Conservation (phyloP, 2,888 invertebrate genomes). For the Limnephilus lunatus region DNA sequence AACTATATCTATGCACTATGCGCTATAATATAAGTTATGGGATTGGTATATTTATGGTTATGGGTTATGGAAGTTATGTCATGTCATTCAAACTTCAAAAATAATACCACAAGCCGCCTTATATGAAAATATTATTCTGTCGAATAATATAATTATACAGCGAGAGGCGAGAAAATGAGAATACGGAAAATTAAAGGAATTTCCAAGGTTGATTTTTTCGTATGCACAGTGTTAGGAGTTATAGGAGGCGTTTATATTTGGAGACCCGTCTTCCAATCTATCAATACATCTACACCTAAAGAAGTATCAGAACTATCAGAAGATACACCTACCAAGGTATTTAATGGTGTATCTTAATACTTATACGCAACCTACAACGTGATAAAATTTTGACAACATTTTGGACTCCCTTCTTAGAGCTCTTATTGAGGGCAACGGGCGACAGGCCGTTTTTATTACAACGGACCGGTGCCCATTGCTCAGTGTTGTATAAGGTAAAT, state of each 20-base stretch:
- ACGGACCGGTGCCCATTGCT: no score
- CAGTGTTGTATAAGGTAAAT: no score
- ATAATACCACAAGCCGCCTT: not conserved
- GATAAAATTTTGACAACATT: not conserved
- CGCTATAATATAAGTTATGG: no score
- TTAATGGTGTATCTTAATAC: not conserved
- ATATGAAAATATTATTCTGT: not conserved
- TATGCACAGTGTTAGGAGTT: constrained; percentile 69
- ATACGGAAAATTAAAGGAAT: constrained; percentile 69
- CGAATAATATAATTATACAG: not conserved
- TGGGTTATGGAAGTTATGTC: no score
- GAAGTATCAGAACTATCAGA: not conserved
- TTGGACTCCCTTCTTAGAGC: not conserved
- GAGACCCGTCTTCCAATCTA: constrained; percentile 68
- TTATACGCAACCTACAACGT: not conserved
- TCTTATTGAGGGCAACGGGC: no score
- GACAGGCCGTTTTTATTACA: no score
- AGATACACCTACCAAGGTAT: not conserved
- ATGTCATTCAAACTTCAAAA: not conserved
- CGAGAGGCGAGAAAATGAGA: constrained; percentile 66
- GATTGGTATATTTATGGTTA: no score
- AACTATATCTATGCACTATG: no score
- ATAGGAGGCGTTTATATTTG: constrained; percentile 71
- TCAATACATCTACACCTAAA: not conserved
- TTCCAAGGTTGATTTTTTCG: constrained; percentile 68